Evolutionary conservation across 1,140 invertebrate species (phyloP).

Genomic region (Metopolophium dirhodum): DNA sequence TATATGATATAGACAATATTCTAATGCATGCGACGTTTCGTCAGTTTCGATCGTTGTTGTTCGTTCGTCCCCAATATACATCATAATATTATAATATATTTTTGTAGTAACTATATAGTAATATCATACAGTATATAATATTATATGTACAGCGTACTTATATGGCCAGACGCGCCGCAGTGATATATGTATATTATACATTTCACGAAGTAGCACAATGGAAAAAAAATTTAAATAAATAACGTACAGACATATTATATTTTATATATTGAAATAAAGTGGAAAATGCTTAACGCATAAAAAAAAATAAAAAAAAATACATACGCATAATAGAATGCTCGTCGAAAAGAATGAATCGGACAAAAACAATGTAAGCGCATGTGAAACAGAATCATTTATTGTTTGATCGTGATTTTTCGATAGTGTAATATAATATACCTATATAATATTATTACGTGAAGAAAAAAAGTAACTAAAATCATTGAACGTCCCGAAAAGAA

Average conservation of each 20-base stretch:
- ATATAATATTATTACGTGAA: neutral
- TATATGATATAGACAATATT: too few relatives aligned
- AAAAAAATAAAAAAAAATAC: neutral
- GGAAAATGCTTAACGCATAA: constrained; percentile 13
- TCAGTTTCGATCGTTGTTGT: neutral
- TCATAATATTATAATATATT: neutral
- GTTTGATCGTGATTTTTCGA: constrained; percentile 27
- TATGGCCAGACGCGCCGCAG: neutral
- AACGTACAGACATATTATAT: constrained; percentile 1
- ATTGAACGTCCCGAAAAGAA: neutral
- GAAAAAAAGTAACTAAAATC: neutral
- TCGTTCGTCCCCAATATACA: neutral
- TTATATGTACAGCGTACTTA: neutral
- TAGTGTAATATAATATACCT: neutral
- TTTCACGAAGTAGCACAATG: constrained; percentile 11
- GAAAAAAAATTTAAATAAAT: constrained; percentile 27
- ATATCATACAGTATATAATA: neutral
- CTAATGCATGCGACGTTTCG: neutral
- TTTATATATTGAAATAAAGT: constrained; percentile 22
- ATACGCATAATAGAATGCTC: neutral
- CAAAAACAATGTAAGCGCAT: neutral
- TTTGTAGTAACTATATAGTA: neutral
- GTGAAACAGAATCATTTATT: constrained; percentile 27
- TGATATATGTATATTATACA: neutral
- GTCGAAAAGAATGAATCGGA: neutral